Percentiles rank a stretch among this genome's conserved stretches.
Evolutionary conservation across 2,888 invertebrate genomes (phyloP).

Genomic region (Pemphredon lugubris): DNA sequence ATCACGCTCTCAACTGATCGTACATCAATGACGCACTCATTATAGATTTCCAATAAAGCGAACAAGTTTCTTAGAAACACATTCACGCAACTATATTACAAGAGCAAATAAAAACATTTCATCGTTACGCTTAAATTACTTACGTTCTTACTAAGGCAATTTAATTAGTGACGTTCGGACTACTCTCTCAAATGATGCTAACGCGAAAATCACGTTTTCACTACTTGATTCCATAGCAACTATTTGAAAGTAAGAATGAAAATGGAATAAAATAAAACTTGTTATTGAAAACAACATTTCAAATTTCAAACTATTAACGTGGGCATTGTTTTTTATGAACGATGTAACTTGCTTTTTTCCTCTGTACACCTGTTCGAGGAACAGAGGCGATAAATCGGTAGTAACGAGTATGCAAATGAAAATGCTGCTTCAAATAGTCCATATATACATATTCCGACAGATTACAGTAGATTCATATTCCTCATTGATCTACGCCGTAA

Average conservation of each 20-base stretch:
- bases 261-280: too few species aligned
- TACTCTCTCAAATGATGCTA: too few species aligned
- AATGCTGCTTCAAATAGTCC: slow-evolving; percentile 34
- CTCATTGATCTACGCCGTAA: slow-evolving; percentile 18
- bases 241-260: too few species aligned
- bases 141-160: slow-evolving; percentile 67
- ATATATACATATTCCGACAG: slow-evolving; percentile 53
- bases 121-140: slow-evolving; percentile 24
- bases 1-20: slow-evolving; percentile 41
- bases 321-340: slow-evolving; percentile 16
- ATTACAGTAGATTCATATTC: slow-evolving; percentile 42
- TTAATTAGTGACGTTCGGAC: slow-evolving; percentile 52
- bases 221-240: too few species aligned
- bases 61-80: slow-evolving; percentile 55
- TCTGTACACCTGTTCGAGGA: background rate
- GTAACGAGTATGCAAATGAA: slow-evolving; percentile 34
- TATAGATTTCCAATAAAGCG: slow-evolving; percentile 61
- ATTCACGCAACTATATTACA: slow-evolving; percentile 40
- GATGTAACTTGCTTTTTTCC: slow-evolving; percentile 8
- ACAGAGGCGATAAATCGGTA: slow-evolving; percentile 15
- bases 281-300: too few species aligned
- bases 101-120: slow-evolving; percentile 52
- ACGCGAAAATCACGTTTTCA: too few species aligned
- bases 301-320: slow-evolving; percentile 34
- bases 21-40: slow-evolving; percentile 48